These are phyloP conservation scores for Bradypus variegatus DNA, from an alignment of 2,797 vertebrate genomes.

Conservation along the genomic window DNA sequence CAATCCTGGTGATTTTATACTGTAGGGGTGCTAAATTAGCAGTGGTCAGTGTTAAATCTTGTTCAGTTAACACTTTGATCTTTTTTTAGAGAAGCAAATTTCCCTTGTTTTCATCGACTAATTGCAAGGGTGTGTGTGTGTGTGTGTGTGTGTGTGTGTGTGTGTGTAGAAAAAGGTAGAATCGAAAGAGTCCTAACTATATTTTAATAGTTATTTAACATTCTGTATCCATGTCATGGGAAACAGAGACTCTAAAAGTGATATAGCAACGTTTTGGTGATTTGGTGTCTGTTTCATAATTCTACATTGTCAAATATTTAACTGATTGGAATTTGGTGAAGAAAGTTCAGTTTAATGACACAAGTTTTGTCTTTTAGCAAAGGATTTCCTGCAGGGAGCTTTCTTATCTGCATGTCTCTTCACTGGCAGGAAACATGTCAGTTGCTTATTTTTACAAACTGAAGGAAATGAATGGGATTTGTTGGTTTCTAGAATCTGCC, in stretches of 20 bases:
- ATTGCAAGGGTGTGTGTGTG: background rate
- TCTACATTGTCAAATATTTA: constrained; percentile 22
- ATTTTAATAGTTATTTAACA: background rate
- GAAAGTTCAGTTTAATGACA: constrained; percentile 58
- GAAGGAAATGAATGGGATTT: constrained; percentile 75
- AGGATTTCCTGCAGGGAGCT: constrained; percentile 86
- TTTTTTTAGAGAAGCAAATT: constrained; percentile 45
- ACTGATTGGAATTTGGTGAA: constrained; percentile 35
- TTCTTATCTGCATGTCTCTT: constrained; percentile 78
- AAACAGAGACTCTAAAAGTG: background rate
- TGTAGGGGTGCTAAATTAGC: constrained; percentile 36
- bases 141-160: background rate
- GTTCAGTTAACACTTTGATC: constrained; percentile 11
- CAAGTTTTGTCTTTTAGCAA: constrained; percentile 75
- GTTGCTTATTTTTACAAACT: constrained; percentile 77
- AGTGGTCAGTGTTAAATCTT: constrained; percentile 47
- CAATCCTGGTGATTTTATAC: constrained; percentile 1
- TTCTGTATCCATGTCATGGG: background rate
- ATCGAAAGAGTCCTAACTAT: background rate
- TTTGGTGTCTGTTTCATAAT: background rate
- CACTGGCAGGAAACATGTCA: constrained; percentile 77
- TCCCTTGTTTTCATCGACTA: constrained; percentile 29
- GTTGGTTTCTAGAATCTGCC: constrained; percentile 66
- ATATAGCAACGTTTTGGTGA: background rate
- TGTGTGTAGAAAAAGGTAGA: background rate